Percentiles rank a stretch among this genome's conserved stretches.
Conservation (phyloP, 2,888 invertebrate species). For the Andrena hattorfiana region DNA sequence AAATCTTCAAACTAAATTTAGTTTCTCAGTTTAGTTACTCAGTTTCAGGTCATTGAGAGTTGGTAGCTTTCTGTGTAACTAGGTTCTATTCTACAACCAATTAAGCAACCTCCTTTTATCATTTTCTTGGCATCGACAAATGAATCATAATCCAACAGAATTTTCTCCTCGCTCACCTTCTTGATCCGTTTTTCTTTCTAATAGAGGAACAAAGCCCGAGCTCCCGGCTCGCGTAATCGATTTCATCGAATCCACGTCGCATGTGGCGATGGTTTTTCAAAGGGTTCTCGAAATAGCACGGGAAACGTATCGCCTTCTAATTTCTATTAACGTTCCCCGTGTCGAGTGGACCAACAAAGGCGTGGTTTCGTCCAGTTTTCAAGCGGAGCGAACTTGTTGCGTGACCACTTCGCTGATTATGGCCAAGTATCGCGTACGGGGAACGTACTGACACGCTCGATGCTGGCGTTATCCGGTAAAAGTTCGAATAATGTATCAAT, state of each 20-base stretch:
- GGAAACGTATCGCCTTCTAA: conserved; percentile 12
- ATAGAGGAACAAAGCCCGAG: neutral
- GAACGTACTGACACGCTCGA: neutral
- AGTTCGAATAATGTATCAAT: conserved; percentile 29
- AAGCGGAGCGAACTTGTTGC: conserved; percentile 41
- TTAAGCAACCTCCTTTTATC: no score
- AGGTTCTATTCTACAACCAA: no score
- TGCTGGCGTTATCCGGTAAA: neutral
- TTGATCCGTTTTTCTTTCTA: neutral
- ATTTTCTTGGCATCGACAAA: no score
- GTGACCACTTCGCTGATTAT: conserved; percentile 57
- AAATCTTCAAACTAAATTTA: no score
- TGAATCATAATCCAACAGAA: neutral
- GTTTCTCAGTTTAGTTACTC: no score
- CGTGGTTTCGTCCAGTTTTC: conserved; percentile 51
- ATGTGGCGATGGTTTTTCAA: neutral
- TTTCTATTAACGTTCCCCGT: conserved; percentile 31
- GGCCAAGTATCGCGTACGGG: neutral
- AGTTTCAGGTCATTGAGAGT: no score
- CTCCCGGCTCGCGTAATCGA: neutral
- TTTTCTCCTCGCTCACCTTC: neutral
- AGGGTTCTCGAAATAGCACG: neutral
- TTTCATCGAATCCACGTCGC: neutral
- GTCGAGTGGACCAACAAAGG: conserved; percentile 30
- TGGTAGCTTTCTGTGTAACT: neutral